Evolutionary conservation across 1,140 invertebrate genomes (phyloP).

Genomic region (Caenorhabditis inopinata): DNA sequence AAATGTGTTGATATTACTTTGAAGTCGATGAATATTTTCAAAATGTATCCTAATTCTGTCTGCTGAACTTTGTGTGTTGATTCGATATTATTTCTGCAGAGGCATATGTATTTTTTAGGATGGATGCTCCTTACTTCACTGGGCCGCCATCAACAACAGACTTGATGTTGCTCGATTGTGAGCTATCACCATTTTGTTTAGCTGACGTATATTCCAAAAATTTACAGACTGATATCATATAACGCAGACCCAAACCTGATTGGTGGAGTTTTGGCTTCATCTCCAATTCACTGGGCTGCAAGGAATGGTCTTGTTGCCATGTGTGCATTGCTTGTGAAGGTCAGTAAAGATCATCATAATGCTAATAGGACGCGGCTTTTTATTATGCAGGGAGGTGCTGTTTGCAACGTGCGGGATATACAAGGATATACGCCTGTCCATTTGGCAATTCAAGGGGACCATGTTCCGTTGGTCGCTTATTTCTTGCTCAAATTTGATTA

Average conservation of each 20-base stretch:
- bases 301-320: slow-evolving; percentile 67
- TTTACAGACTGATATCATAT: slow-evolving; percentile 73
- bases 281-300: slow-evolving; percentile 93
- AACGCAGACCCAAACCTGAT: slow-evolving; percentile 87
- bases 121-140: slow-evolving; percentile 79
- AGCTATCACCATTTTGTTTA: neutral
- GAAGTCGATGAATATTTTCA: no score
- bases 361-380: neutral
- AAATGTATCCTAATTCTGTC: no score
- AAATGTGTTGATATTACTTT: no score
- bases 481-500: slow-evolving; percentile 43
- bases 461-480: slow-evolving; percentile 35
- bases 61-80: no score
- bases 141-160: slow-evolving; percentile 95
- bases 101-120: slow-evolving; percentile 51
- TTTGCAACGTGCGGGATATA: slow-evolving; percentile 11
- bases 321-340: slow-evolving; percentile 29
- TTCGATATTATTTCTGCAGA: no score
- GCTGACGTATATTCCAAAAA: neutral
- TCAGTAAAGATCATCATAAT: neutral
- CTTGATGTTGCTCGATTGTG: slow-evolving; percentile 28
- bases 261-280: slow-evolving; percentile 88
- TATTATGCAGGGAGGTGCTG: slow-evolving; percentile 17
- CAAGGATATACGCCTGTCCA: slow-evolving; percentile 44
- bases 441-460: slow-evolving; percentile 36